Evolutionary conservation across 2,113 vertebrate species (phyloP).

Genomic region (Cariama cristata): DNA sequence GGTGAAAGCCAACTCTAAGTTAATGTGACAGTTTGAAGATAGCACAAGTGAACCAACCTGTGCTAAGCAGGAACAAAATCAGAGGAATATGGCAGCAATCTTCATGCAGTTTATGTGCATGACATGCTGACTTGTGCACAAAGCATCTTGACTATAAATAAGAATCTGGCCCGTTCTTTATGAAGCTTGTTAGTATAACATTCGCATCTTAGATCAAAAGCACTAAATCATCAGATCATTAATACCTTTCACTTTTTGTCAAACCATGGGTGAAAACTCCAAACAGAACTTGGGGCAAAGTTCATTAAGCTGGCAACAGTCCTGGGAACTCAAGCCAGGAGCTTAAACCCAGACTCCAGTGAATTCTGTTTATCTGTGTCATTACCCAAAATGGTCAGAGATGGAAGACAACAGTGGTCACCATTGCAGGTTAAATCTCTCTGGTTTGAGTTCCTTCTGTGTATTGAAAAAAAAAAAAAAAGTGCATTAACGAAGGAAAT

Average conservation of each 20-base stretch:
- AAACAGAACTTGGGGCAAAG: constrained; percentile 21
- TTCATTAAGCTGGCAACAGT: constrained; percentile 7
- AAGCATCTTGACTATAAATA: background rate
- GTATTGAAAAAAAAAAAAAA: background rate
- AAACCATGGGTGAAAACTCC: constrained; percentile 31
- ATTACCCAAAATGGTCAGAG: constrained; percentile 29
- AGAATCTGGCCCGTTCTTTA: background rate
- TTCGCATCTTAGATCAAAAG: background rate
- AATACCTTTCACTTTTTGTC: constrained; percentile 49
- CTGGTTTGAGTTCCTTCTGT: background rate
- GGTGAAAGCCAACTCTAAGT: background rate
- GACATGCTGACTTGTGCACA: background rate
- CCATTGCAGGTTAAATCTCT: background rate
- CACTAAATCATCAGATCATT: background rate
- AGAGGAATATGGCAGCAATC: background rate
- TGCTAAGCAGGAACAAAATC: background rate
- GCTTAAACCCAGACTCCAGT: constrained; percentile 16
- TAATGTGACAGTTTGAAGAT: background rate
- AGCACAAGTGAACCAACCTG: background rate
- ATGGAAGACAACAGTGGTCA: background rate
- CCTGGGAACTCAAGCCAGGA: background rate
- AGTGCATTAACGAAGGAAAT: background rate
- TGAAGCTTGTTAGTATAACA: background rate
- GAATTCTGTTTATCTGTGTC: constrained; percentile 4
- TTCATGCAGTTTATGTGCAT: background rate